These are phyloP conservation scores for Pipa parva DNA, from an alignment of 2,113 vertebrate species.

Conservation along the genomic window DNA sequence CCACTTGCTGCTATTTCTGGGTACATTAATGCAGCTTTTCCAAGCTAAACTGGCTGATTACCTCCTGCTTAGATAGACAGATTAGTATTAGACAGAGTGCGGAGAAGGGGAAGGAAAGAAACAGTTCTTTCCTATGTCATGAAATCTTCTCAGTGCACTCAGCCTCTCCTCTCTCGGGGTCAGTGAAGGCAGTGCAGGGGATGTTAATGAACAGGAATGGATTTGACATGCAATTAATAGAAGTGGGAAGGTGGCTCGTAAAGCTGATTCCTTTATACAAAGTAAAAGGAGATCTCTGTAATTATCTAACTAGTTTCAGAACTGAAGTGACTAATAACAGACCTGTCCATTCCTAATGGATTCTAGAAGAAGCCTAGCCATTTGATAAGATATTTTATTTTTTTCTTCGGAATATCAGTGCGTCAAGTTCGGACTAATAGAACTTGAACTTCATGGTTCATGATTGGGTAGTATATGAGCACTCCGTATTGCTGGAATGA, in stretches of 20 bases:
- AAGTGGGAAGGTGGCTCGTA: slow-evolving; percentile 11
- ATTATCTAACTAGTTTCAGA: neutral
- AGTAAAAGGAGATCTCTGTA: neutral
- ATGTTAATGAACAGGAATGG: slow-evolving; percentile 1
- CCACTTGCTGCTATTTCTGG: neutral
- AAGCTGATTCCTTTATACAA: neutral
- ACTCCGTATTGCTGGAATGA: too few species aligned
- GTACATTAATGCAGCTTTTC: slow-evolving; percentile 8
- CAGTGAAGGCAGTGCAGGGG: neutral
- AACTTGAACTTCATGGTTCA: neutral
- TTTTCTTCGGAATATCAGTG: neutral
- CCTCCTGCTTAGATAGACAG: neutral
- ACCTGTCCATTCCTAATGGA: neutral
- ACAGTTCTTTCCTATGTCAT: neutral
- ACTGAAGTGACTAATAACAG: slow-evolving; percentile 14
- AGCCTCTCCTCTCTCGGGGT: neutral
- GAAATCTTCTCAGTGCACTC: neutral
- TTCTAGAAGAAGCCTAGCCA: neutral
- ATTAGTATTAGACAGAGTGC: neutral
- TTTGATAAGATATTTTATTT: neutral
- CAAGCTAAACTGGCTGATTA: slow-evolving; percentile 7
- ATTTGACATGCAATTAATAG: slow-evolving; percentile 13
- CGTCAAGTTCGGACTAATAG: neutral
- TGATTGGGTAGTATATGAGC: too few species aligned
- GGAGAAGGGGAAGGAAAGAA: neutral